Base-by-base conservation (phyloP, 2,113 vertebrate species). In the Paradisaea rubra region DNA sequence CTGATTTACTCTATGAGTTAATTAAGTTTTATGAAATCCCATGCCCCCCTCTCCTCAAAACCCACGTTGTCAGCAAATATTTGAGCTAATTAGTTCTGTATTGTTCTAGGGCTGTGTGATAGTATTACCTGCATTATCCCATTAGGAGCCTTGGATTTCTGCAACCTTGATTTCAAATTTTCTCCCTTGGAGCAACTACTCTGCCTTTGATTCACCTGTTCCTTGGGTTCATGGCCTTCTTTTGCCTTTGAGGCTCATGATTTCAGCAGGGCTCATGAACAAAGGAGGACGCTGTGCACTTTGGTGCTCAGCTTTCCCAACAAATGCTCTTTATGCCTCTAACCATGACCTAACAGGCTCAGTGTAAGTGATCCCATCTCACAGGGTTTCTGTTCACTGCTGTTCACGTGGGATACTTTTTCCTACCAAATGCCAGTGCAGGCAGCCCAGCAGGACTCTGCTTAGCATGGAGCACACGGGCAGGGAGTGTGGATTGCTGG, bases 1-100 rank as follows among this genome's bases (percentile, higher is more conserved):
- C 89, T 93, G 92, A 97, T 97, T 97, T 97, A 88, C 42, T 89
- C 74, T 86, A 74, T 82, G 93, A 97, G 96, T 97, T 98, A 98
- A 98, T 98, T 97, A 98, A 95, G 94, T 97, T 91, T 96, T 94
- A 86, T 50, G 92, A 95, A 97, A 93, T 80, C 90, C 42, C 88
- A 60, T 93, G 85, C 49, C 91, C 84, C 83, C 78, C 68, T 61
- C 49, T 42, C 57, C 69, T 57, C 88, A 92, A 95, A 94, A 84
- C 83, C 53, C 65, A 95, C 42, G 28, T 49, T 88, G 86, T 94
- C 91, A 94, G 88, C 91, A 97, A 97, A 95, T 96, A 88, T 94
- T 95, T 95, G 89, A 94, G 82, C 82, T 97, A 97, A 98, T 98
- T 97, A 97, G 81, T 30, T 47, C 56, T 81, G 30, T 81, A 92